Conservation (phyloP, 2,888 invertebrate genomes). For the Acanthosepion pharaonis region DNA sequence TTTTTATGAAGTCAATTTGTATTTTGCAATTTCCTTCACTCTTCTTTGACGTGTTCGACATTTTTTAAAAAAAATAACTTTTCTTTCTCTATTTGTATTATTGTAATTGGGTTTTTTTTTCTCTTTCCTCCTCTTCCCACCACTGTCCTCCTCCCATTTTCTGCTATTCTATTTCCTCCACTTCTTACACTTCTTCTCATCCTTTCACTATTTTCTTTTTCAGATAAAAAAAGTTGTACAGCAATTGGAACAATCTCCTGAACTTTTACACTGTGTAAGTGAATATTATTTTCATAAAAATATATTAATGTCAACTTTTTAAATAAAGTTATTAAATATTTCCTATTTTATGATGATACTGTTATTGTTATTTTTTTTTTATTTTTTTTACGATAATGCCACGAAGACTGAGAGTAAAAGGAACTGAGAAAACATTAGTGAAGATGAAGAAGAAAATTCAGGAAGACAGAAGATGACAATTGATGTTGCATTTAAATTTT, state of each 20-base stretch:
- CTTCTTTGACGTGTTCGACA: too few relatives aligned
- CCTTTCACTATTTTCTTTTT: not conserved
- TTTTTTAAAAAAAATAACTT: not conserved
- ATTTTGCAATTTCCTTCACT: not conserved
- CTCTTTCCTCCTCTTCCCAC: not conserved
- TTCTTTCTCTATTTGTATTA: not conserved
- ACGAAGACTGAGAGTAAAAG: too few relatives aligned
- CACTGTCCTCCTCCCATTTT: not conserved
- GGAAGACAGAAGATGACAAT: too few relatives aligned
- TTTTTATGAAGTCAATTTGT: not conserved
- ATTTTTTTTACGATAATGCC: too few relatives aligned
- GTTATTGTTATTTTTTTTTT: too few relatives aligned
- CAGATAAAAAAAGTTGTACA: constrained; percentile 83
- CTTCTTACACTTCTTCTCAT: not conserved
- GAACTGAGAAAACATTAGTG: too few relatives aligned
- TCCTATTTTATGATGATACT: not conserved
- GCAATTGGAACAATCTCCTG: constrained; percentile 84
- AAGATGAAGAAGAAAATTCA: too few relatives aligned
- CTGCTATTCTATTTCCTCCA: not conserved
- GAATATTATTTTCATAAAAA: not conserved
- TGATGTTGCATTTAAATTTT: too few relatives aligned
- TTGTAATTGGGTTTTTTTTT: not conserved
- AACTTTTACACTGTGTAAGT: constrained; percentile 84
- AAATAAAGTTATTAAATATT: not conserved
- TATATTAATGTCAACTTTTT: not conserved